Evolutionary conservation across 2,888 invertebrate species (phyloP).

Genomic region (Pteria penguin): DNA sequence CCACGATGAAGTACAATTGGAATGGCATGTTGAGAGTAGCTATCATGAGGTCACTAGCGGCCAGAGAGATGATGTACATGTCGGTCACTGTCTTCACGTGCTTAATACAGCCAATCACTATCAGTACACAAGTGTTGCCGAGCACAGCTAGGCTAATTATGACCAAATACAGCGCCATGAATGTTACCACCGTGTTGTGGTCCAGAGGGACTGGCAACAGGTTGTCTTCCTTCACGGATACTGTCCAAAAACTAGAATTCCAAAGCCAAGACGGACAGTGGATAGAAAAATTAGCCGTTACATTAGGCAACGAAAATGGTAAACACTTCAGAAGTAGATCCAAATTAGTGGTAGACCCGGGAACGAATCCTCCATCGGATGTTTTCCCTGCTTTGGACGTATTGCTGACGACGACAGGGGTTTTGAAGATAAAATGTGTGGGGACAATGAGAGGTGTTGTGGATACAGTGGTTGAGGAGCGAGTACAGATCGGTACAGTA

Average conservation of each 20-base stretch:
- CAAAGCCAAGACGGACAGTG: neutral
- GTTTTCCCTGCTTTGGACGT: neutral
- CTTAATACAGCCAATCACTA: constrained; percentile 54
- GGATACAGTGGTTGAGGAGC: neutral
- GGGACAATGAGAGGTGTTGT: neutral
- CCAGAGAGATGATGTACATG: constrained; percentile 68
- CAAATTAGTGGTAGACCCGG: neutral
- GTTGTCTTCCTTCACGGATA: constrained; percentile 26
- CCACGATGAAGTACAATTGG: constrained; percentile 58
- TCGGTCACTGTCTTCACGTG: constrained; percentile 64
- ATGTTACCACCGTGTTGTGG: constrained; percentile 42
- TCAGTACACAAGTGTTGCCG: constrained; percentile 63
- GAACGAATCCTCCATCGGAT: neutral
- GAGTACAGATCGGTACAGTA: neutral
- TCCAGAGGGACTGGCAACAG: constrained; percentile 57
- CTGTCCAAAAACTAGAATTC: constrained; percentile 1
- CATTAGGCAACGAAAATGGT: neutral
- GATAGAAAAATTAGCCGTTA: neutral
- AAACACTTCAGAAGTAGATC: neutral
- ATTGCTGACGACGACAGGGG: neutral
- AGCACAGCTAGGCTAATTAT: constrained; percentile 61
- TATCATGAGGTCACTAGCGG: constrained; percentile 68
- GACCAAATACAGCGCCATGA: constrained; percentile 59
- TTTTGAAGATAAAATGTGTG: neutral
- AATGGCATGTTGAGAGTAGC: constrained; percentile 70